A percentile compares a stretch with the other conserved stretches of the same genome.
Evolutionary conservation across 2,113 vertebrate species (phyloP).

Genomic region (Cromileptes altivelis): DNA sequence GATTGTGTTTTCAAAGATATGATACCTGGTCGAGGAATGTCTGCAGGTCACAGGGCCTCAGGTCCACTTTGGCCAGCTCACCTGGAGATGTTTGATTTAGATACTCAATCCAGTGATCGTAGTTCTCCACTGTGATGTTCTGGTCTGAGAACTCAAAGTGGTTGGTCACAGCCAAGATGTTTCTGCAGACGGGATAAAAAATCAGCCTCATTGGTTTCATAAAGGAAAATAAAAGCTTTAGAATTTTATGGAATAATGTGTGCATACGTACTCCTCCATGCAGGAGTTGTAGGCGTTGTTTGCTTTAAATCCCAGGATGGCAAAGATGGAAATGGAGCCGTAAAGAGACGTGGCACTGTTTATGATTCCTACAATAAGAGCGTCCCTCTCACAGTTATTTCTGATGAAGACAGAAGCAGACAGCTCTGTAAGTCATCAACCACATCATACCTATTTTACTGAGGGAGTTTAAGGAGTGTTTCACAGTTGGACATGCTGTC

Average conservation of each 20-base stretch:
- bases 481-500: too few species aligned
- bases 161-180: slow-evolving; percentile 89
- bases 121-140: slow-evolving; percentile 87
- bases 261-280: slow-evolving; percentile 82
- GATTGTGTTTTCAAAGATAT: not conserved
- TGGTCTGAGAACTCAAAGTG: slow-evolving; percentile 87
- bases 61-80: slow-evolving; percentile 71
- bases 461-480: too few species aligned
- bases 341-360: slow-evolving; percentile 95
- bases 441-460: not conserved
- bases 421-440: not conserved
- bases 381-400: slow-evolving; percentile 93
- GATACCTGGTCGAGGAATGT: slow-evolving; percentile 91
- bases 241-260: not conserved
- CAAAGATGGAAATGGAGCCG: slow-evolving; percentile 90
- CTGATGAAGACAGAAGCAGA: slow-evolving; percentile 74
- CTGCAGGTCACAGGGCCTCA: slow-evolving; percentile 86
- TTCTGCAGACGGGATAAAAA: slow-evolving; percentile 80
- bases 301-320: slow-evolving; percentile 95
- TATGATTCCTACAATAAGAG: slow-evolving; percentile 88
- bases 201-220: not conserved
- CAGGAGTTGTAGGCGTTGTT: slow-evolving; percentile 84
- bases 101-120: slow-evolving; percentile 70
- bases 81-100: slow-evolving; percentile 80
- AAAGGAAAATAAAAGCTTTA: not conserved